phyloP scores from a whole-genome alignment of 2,113 vertebrate species.

The Vulpes ferrilata region DNA sequence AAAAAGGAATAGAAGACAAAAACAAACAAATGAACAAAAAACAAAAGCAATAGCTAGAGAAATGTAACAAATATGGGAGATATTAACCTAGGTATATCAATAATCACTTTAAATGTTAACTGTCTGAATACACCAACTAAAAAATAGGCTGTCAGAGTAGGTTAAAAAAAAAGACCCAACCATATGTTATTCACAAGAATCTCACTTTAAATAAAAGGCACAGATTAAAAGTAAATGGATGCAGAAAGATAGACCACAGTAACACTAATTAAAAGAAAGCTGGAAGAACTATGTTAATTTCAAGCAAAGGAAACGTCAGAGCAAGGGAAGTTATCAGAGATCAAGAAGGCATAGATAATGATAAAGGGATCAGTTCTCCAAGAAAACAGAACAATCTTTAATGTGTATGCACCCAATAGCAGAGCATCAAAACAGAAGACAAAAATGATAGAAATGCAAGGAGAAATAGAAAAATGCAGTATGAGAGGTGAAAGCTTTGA shows the following conservation, averaged over 20 bases:
- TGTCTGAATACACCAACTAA: background rate
- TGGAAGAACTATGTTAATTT: background rate
- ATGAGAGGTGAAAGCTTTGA: background rate
- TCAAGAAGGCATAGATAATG: background rate
- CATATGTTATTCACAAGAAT: background rate
- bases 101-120: background rate
- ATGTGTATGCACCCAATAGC: too few species aligned
- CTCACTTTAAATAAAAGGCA: background rate
- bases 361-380: background rate
- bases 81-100: background rate
- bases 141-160: background rate
- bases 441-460: background rate
- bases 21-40: background rate
- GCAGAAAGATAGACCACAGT: background rate
- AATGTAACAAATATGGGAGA: background rate
- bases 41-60: background rate
- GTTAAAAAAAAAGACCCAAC: background rate
- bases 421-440: background rate
- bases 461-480: background rate
- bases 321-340: background rate
- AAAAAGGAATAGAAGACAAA: background rate
- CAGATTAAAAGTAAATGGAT: background rate
- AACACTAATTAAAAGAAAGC: background rate
- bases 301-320: background rate
- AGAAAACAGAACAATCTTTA: background rate